Percentiles rank a stretch among this genome's conserved stretches.
Conservation (phyloP, 2,888 invertebrate genomes). For the Cosmorhoe ocellata region DNA sequence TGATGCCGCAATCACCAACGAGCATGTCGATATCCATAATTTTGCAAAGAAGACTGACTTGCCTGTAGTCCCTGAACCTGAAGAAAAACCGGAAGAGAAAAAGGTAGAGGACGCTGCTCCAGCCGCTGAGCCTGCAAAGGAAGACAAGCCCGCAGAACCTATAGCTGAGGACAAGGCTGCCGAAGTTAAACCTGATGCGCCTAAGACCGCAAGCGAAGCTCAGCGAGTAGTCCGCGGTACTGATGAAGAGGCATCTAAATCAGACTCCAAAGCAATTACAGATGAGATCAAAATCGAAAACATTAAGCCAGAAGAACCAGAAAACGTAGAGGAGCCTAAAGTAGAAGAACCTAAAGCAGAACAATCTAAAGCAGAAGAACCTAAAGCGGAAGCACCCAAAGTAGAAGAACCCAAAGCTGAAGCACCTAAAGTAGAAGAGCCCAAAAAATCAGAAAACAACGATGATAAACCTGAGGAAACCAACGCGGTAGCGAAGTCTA, state of each 20-base stretch:
- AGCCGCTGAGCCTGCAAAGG: constrained; percentile 11
- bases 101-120: constrained; percentile 24
- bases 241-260: constrained; percentile 44
- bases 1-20: constrained; percentile 12
- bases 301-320: constrained; percentile 8
- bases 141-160: constrained; percentile 33
- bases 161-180: constrained; percentile 14
- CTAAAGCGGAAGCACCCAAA: constrained; percentile 13
- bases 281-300: constrained; percentile 29
- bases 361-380: background rate
- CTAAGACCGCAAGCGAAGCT: constrained; percentile 18
- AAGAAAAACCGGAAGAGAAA: constrained; percentile 37
- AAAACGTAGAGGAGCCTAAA: constrained; percentile 14
- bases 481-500: background rate
- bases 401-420: constrained; percentile 23
- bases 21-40: constrained; percentile 8
- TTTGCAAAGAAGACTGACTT: constrained; percentile 15
- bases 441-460: constrained; percentile 17
- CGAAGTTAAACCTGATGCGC: constrained; percentile 40
- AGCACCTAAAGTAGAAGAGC: constrained; percentile 26
- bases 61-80: background rate
- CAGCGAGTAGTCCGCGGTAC: constrained; percentile 67
- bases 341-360: constrained; percentile 29
- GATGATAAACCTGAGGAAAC: constrained; percentile 8
- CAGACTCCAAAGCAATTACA: constrained; percentile 1